phyloP scores from a whole-genome alignment of 1,140 invertebrate species.

The Hypothenemus hampei region DNA sequence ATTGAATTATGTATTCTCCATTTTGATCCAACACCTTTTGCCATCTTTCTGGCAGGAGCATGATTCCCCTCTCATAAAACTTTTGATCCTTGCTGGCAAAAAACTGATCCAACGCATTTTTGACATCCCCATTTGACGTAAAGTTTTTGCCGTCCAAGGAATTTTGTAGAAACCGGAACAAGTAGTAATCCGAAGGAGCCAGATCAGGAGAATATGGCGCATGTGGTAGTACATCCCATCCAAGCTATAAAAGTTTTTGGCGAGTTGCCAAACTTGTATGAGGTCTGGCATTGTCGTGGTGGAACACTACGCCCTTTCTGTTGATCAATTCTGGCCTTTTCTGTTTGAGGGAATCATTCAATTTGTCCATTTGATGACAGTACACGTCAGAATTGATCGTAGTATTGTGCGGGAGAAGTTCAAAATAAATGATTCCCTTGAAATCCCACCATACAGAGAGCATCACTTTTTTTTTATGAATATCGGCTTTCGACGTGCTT shows the following conservation, averaged over 20 bases:
- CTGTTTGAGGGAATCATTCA: background rate
- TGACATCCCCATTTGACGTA: slow-evolving; percentile 10
- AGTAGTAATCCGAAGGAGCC: slow-evolving; percentile 19
- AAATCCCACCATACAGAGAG: slow-evolving; percentile 6
- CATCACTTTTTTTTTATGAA: slow-evolving; percentile 4
- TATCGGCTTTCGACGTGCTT: background rate
- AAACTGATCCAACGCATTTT: slow-evolving; percentile 16
- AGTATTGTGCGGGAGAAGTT: background rate
- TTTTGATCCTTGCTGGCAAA: slow-evolving; percentile 15
- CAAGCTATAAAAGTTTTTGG: slow-evolving; percentile 17
- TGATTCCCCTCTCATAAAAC: slow-evolving; percentile 11
- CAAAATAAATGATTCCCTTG: slow-evolving; percentile 8
- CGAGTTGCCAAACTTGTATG: slow-evolving; percentile 20
- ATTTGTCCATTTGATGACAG: slow-evolving; percentile 1
- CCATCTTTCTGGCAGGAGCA: no score
- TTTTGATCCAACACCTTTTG: no score
- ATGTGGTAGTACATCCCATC: slow-evolving; percentile 3
- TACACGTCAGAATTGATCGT: slow-evolving; percentile 3
- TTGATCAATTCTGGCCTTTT: slow-evolving; percentile 9
- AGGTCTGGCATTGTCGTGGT: slow-evolving; percentile 21
- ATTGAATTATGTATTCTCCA: no score
- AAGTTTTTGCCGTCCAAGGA: slow-evolving; percentile 16
- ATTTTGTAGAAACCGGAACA: slow-evolving; percentile 19
- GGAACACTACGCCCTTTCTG: slow-evolving; percentile 13
- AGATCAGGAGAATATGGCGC: slow-evolving; percentile 16